Evolutionary conservation across 2,888 invertebrate species (phyloP).

Genomic region (Ennomos quercinarius): DNA sequence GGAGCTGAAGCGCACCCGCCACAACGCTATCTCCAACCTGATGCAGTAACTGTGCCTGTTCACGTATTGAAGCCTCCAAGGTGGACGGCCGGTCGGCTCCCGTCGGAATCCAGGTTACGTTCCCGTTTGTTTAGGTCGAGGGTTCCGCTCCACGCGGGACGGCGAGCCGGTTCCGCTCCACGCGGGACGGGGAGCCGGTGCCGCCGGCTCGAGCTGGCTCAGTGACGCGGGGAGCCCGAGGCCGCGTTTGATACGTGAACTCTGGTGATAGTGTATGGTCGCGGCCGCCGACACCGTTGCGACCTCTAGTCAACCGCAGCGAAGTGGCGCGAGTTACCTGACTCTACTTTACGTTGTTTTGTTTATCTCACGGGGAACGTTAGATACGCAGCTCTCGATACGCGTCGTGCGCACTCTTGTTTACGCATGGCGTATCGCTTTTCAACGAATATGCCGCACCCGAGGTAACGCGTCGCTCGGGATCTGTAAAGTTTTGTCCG

Average conservation of each 20-base stretch:
- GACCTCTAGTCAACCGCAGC: slow-evolving; percentile 33
- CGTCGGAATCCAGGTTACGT: not conserved
- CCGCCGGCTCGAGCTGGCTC: too few species aligned
- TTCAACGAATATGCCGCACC: slow-evolving; percentile 7
- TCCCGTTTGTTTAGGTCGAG: too few species aligned
- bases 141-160: too few species aligned
- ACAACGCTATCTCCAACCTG: slow-evolving; percentile 91
- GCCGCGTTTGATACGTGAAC: slow-evolving; percentile 8
- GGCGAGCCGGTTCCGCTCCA: too few species aligned
- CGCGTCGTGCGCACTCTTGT: slow-evolving; percentile 46
- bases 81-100: not conserved
- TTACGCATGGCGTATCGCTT: slow-evolving; percentile 25
- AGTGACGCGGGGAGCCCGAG: not conserved
- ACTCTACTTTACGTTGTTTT: slow-evolving; percentile 65
- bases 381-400: slow-evolving; percentile 64
- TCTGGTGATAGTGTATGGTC: not conserved
- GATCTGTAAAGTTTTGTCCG: not conserved
- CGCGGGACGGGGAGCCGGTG: too few species aligned
- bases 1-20: slow-evolving; percentile 97
- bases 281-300: slow-evolving; percentile 17
- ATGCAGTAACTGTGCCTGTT: slow-evolving; percentile 85
- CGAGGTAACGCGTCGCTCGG: not conserved
- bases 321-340: slow-evolving; percentile 69
- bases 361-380: slow-evolving; percentile 58
- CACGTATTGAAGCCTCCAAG: slow-evolving; percentile 4